phyloP scores from a whole-genome alignment of 2,113 vertebrate genomes.

The Heterotilapia buettikoferi region DNA sequence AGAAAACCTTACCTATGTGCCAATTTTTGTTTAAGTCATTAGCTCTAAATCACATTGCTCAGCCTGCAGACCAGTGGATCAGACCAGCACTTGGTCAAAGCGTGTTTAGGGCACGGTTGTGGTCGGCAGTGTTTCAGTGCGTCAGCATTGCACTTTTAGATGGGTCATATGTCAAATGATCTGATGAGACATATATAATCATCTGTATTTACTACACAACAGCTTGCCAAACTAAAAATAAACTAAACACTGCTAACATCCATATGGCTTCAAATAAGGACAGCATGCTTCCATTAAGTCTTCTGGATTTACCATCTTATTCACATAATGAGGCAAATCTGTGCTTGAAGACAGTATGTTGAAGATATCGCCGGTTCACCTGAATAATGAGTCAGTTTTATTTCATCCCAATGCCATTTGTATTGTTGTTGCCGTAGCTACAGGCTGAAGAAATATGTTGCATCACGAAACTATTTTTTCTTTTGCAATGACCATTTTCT shows the following conservation, averaged over 20 bases:
- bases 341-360: background rate
- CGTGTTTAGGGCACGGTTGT: conserved; percentile 28
- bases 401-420: background rate
- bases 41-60: background rate
- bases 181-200: conserved; percentile 52
- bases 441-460: background rate
- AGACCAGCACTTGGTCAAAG: background rate
- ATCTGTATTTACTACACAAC: conserved; percentile 54
- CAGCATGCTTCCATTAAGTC: background rate
- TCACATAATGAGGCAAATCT: background rate
- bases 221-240: conserved; percentile 56
- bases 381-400: background rate
- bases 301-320: conserved; percentile 5
- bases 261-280: conserved; percentile 18
- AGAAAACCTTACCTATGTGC: conserved; percentile 20
- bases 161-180: conserved; percentile 56
- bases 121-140: conserved; percentile 44
- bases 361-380: background rate
- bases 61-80: conserved; percentile 5
- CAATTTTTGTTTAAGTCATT: conserved; percentile 10
- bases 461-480: background rate
- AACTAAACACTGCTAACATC: conserved; percentile 4
- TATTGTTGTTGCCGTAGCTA: background rate
- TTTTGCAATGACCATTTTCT: background rate
- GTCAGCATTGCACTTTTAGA: conserved; percentile 65